These are phyloP conservation scores for Syndactyla subalaris DNA, from an alignment of 2,797 vertebrate species.

Conservation along the genomic window DNA sequence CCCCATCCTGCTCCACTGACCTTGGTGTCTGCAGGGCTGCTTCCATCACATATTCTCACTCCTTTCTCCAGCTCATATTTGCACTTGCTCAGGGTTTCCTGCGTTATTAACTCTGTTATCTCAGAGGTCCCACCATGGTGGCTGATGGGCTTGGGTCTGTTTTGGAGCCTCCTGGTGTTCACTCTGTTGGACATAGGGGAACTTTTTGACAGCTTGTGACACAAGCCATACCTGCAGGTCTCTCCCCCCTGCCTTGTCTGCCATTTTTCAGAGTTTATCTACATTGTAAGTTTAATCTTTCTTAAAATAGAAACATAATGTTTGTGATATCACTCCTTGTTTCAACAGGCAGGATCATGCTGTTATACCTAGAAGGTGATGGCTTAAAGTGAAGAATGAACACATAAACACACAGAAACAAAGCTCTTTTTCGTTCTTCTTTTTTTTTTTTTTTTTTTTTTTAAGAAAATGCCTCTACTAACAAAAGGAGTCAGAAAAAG, in stretches of 20 bases:
- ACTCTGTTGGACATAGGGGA: not conserved
- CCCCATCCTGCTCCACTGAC: not conserved
- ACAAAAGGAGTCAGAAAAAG: not conserved
- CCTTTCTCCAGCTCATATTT: not conserved
- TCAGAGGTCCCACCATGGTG: fast-evolving
- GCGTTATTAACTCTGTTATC: not conserved
- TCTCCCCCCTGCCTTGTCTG: not conserved
- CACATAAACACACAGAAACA: constrained; percentile 24
- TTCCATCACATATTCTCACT: not conserved
- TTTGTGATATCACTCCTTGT: not conserved
- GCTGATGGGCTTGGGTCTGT: not conserved
- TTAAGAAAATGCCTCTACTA: constrained; percentile 22
- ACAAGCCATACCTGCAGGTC: not conserved
- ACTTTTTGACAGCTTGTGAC: not conserved
- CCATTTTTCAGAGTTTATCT: not conserved
- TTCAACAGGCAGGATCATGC: not conserved
- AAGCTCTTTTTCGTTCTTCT: not conserved
- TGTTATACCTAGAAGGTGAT: not conserved
- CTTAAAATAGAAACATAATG: not conserved
- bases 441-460: not conserved
- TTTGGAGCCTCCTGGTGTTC: fast-evolving
- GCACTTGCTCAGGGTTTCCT: not conserved
- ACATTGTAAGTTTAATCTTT: not conserved
- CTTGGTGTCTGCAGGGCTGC: not conserved
- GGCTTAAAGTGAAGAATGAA: constrained; percentile 27